Evolutionary conservation across 2,797 vertebrate genomes (phyloP).

Genomic region (Macrochelys suwanniensis): DNA sequence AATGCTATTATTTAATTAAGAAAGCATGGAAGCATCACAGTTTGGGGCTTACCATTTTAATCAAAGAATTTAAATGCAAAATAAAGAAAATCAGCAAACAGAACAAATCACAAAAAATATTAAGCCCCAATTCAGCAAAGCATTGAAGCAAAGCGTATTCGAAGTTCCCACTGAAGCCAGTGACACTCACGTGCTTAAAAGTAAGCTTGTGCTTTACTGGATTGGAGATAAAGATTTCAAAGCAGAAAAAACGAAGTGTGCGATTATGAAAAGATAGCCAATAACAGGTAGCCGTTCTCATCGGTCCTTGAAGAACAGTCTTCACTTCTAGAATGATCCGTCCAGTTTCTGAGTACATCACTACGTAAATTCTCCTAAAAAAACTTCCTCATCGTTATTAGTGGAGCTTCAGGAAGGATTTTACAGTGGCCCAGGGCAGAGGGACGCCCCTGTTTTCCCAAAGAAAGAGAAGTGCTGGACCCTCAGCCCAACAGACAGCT

Average conservation of each 20-base stretch:
- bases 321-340: not conserved
- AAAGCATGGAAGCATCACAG: not conserved
- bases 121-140: not conserved
- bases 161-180: not conserved
- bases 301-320: not conserved
- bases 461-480: not conserved
- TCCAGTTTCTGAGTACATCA: not conserved
- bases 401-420: no score
- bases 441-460: not conserved
- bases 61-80: not conserved
- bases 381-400: no score
- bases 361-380: no score
- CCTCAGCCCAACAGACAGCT: not conserved
- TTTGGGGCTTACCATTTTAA: not conserved
- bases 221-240: not conserved
- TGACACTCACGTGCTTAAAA: not conserved
- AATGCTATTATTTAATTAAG: not conserved
- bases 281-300: no score
- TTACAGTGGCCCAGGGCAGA: not conserved
- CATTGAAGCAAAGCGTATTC: not conserved
- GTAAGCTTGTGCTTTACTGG: not conserved
- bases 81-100: not conserved
- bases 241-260: not conserved
- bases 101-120: not conserved
- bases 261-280: no score